phyloP scores from a whole-genome alignment of 2,888 invertebrate genomes.

The Bombylius discolor region DNA sequence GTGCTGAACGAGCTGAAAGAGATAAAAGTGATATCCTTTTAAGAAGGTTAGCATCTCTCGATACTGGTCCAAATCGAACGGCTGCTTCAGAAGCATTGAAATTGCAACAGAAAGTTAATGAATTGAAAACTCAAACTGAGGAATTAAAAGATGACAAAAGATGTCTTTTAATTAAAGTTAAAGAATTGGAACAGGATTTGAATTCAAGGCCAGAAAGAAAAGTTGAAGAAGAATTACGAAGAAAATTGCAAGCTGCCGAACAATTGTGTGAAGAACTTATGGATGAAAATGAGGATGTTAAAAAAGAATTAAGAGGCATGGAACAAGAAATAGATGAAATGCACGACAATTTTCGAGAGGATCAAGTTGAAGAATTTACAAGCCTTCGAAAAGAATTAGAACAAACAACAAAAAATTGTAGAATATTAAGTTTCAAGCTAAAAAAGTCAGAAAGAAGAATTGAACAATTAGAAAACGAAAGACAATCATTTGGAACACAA shows the following conservation, averaged over 20 bases:
- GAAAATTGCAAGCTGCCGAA: conserved; percentile 81
- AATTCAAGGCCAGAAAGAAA: conserved; percentile 35
- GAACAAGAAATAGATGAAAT: conserved; percentile 98
- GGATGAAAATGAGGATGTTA: conserved; percentile 93
- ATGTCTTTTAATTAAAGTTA: conserved; percentile 53
- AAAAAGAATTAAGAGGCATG: conserved; percentile 81
- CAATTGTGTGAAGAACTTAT: conserved; percentile 83
- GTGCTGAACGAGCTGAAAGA: conserved; percentile 71
- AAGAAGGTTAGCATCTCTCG: conserved; percentile 62
- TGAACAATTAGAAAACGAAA: conserved; percentile 78
- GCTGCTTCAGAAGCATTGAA: conserved; percentile 63
- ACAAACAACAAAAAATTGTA: conserved; percentile 93
- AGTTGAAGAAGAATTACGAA: conserved; percentile 55
- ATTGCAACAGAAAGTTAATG: conserved; percentile 76
- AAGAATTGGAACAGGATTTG: conserved; percentile 60
- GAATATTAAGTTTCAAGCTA: conserved; percentile 94
- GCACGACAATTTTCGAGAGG: conserved; percentile 94
- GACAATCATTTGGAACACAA: conserved; percentile 51
- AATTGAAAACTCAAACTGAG: conserved; percentile 65
- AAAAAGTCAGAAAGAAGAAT: conserved; percentile 86
- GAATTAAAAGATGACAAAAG: conserved; percentile 69
- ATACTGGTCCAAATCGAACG: conserved; percentile 61
- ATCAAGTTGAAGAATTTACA: conserved; percentile 92
- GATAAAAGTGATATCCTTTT: conserved; percentile 78
- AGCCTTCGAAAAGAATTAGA: conserved; percentile 90